Conservation (phyloP, 2,888 invertebrate genomes). For the Chrysotoxum bicinctum region DNA sequence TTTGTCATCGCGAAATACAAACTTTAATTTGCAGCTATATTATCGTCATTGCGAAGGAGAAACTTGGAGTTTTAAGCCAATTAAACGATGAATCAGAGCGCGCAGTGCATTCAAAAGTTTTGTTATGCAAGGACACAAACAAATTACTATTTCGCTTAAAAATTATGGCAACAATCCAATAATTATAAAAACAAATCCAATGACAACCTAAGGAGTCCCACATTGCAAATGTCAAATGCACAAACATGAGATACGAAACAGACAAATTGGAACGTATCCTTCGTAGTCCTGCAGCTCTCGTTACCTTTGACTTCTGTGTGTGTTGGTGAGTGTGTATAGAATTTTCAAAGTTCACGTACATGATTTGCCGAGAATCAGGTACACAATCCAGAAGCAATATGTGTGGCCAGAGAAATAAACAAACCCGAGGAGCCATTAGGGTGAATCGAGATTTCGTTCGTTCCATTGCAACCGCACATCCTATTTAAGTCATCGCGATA, state of each 20-base stretch:
- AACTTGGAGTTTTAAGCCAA: not conserved
- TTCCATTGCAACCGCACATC: conserved; percentile 1
- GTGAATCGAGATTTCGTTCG: conserved; percentile 10
- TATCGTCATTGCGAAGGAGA: no score
- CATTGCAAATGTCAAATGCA: conserved; percentile 10
- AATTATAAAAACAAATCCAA: not conserved
- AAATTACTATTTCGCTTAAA: not conserved
- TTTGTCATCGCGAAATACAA: no score
- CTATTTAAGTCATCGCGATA: not conserved
- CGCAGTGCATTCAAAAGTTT: not conserved
- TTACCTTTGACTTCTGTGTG: not conserved
- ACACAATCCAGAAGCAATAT: conserved; percentile 15
- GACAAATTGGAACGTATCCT: conserved; percentile 7
- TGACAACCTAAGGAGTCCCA: not conserved
- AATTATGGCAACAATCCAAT: conserved; percentile 25
- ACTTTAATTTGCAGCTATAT: no score
- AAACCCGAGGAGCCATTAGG: conserved; percentile 29
- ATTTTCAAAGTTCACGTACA: conserved; percentile 45
- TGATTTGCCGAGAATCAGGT: conserved; percentile 28
- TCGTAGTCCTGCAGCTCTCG: not conserved
- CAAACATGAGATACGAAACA: not conserved
- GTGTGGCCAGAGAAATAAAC: conserved; percentile 27
- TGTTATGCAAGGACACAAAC: not conserved
- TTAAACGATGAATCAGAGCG: conserved; percentile 36
- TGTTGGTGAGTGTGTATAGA: not conserved